These are phyloP conservation scores for Drosophila mulleri DNA, from an alignment of 2,888 invertebrate genomes.

Conservation along the genomic window DNA sequence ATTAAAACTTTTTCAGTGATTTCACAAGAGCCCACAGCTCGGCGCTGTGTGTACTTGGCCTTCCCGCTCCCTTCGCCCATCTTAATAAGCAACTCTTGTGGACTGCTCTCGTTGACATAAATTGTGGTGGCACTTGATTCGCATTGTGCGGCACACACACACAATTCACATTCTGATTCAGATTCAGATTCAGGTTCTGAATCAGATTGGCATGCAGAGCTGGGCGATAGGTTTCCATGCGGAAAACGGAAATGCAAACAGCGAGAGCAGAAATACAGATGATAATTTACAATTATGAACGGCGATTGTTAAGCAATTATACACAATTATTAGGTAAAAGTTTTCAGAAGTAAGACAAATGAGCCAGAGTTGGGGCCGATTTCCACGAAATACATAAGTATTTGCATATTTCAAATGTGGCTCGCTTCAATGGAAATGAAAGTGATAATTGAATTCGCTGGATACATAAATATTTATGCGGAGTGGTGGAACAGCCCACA, in stretches of 20 bases:
- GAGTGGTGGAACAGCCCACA: constrained; percentile 8
- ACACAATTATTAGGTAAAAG: background rate
- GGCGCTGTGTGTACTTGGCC: constrained; percentile 2
- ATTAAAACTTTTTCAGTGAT: background rate
- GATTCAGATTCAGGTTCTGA: constrained; percentile 2
- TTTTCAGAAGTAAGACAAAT: background rate
- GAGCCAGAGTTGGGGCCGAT: background rate
- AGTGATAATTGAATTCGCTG: constrained; percentile 32
- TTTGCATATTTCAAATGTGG: background rate
- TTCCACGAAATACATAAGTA: background rate
- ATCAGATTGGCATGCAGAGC: constrained; percentile 26
- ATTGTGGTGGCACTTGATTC: constrained; percentile 47
- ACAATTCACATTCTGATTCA: constrained; percentile 23
- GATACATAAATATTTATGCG: constrained; percentile 54
- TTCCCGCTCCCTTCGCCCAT: background rate
- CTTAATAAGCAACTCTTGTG: constrained; percentile 29
- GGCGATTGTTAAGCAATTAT: constrained; percentile 1
- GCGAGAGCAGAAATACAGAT: constrained; percentile 29
- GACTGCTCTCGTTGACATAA: constrained; percentile 52
- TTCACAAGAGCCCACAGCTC: background rate
- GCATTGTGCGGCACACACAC: constrained; percentile 25
- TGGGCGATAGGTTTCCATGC: constrained; percentile 20
- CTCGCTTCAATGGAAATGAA: constrained; percentile 30
- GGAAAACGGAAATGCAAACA: constrained; percentile 66
- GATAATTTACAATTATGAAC: background rate